Evolutionary conservation across 2,888 invertebrate genomes (phyloP).

Genomic region (Agonum fuliginosum): DNA sequence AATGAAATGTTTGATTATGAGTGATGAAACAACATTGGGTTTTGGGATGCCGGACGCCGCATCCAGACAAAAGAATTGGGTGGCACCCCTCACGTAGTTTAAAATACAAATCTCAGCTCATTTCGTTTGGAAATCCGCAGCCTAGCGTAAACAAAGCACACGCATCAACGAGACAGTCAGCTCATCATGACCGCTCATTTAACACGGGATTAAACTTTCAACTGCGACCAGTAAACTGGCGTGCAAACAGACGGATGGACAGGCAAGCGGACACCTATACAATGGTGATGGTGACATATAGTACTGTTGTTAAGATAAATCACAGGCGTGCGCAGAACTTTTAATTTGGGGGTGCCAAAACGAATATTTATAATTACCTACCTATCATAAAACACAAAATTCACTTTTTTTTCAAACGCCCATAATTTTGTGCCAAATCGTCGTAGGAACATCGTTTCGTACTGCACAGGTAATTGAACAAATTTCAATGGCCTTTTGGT

Average conservation of each 20-base stretch:
- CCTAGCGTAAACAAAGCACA: conserved; percentile 49
- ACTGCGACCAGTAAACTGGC: conserved; percentile 26
- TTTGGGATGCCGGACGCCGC: neutral
- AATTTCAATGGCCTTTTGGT: too few species aligned
- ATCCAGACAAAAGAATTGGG: conserved; percentile 1
- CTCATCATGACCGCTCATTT: conserved; percentile 57
- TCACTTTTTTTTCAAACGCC: too few species aligned
- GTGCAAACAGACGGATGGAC: neutral
- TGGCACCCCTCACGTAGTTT: conserved; percentile 36
- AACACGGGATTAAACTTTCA: conserved; percentile 55
- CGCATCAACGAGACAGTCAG: conserved; percentile 47
- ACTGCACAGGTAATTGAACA: too few species aligned
- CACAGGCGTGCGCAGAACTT: too few species aligned
- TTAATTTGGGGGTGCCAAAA: too few species aligned
- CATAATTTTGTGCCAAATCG: too few species aligned
- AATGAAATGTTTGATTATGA: conserved; percentile 42
- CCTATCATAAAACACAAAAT: too few species aligned
- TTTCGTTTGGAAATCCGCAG: conserved; percentile 49
- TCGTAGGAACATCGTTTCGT: too few species aligned
- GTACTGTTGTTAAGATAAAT: neutral
- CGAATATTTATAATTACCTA: too few species aligned
- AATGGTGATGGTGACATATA: conserved; percentile 29
- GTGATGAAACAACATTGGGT: conserved; percentile 36
- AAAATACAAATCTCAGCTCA: conserved; percentile 49
- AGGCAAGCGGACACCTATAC: neutral